These are phyloP conservation scores for Sphaerodactylus townsendi DNA, from an alignment of 2,113 vertebrate genomes.

Conservation along the genomic window DNA sequence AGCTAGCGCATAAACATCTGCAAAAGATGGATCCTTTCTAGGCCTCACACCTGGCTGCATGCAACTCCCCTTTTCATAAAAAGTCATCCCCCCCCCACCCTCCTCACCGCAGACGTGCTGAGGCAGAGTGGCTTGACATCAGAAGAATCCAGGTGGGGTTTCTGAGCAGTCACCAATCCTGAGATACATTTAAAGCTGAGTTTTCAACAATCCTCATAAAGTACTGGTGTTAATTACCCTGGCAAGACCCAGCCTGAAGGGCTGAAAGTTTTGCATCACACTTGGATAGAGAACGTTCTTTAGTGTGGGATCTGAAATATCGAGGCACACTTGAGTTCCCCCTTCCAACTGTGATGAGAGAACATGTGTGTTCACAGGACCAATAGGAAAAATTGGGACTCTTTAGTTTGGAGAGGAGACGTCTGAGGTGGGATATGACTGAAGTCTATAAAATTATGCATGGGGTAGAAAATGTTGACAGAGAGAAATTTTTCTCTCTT, in stretches of 20 bases:
- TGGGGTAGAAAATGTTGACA: too few species aligned
- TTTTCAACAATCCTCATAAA: background rate
- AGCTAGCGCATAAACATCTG: background rate
- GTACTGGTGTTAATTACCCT: background rate
- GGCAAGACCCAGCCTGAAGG: constrained; percentile 9
- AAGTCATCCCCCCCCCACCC: background rate
- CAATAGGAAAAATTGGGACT: too few species aligned
- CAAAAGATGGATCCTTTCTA: background rate
- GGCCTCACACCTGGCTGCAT: background rate
- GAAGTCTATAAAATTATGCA: too few species aligned
- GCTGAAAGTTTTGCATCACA: background rate
- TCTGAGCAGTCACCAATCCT: background rate
- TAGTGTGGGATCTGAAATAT: background rate
- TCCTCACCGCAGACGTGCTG: background rate
- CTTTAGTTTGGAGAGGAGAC: too few species aligned
- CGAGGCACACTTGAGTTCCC: too few species aligned
- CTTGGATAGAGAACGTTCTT: background rate
- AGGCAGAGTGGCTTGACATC: background rate
- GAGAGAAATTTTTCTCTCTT: too few species aligned
- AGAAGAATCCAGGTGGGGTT: constrained; percentile 14
- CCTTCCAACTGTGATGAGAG: background rate
- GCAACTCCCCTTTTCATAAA: background rate
- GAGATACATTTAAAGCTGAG: background rate
- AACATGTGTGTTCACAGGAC: background rate
- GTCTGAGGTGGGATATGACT: too few species aligned